Evolutionary conservation across 1,140 invertebrate genomes (phyloP), one percentile per base, ranked within the genome.

Genomic region (Phymastichus coffea): DNA sequence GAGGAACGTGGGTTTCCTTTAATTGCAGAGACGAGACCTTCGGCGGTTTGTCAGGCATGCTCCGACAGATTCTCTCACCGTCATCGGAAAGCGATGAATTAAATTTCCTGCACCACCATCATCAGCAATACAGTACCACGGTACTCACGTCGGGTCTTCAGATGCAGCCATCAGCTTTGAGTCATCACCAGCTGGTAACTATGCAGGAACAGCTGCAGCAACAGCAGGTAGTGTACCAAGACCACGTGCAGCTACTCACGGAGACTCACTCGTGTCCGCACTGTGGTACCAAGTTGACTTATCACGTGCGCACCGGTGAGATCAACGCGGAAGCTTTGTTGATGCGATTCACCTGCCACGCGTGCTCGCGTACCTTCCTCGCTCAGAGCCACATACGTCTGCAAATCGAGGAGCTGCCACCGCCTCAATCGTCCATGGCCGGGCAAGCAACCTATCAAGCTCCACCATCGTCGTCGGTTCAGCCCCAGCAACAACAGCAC

Each of bases 21-120:
- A n/a, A 71, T 78, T 80, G 69, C 78, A 80, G 78, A 70, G 77
- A 80, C 40, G 78, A 77, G 52, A 75, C 72, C 8, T 78, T 79
- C 56, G 78, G 78, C 49, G 77, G 77, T 59, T 72, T 80, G 40
- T 79, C 78, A 23, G 78, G 78, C 57, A 80, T 79, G 78, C 70
- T 79, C 59, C 77, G 78, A 54, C 78, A 80, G 53, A 80, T 80
- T 53, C 70, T 80, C 14, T 80, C 78, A 40, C 78, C 78, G 12
- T 77, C 77, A 51, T 75, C 78, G 41, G 74, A 65, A 15, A 65
- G 66, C 43, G 77, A 77, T 14, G 55, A 57, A 19, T 51, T 59
- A 10, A 53, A 61, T 19, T 60, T 71, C 47, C 67, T 77, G 7
- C 75, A 76, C 47, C 69, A 60, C 25, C 48, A 63, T 48, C 63